These are phyloP conservation scores for Cenopis cana DNA, from an alignment of 2,888 invertebrate genomes.

Conservation along the genomic window DNA sequence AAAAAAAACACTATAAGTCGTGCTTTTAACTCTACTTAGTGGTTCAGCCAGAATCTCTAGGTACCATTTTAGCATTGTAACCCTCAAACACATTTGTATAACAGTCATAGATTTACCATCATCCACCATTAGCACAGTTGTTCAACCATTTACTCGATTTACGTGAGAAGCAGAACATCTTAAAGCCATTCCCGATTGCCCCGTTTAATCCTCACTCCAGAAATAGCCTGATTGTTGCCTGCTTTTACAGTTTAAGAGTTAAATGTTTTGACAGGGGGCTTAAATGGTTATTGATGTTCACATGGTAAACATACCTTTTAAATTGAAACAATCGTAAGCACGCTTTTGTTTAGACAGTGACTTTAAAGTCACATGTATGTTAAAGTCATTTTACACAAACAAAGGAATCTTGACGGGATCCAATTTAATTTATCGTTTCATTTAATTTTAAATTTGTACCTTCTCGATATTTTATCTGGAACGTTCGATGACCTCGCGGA, in stretches of 20 bases:
- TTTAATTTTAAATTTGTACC: neutral
- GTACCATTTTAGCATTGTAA: too few species aligned
- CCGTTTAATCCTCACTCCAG: constrained; percentile 56
- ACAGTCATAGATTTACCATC: constrained; percentile 18
- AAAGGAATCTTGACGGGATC: neutral
- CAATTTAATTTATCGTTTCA: neutral
- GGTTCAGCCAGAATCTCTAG: neutral
- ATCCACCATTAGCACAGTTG: constrained; percentile 26
- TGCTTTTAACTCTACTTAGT: neutral
- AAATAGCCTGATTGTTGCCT: constrained; percentile 71
- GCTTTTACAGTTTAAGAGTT: constrained; percentile 60
- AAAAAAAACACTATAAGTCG: too few species aligned
- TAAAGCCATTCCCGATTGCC: constrained; percentile 33
- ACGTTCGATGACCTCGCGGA: neutral
- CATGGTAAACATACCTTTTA: constrained; percentile 55
- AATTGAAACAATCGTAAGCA: constrained; percentile 30
- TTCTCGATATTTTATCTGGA: neutral
- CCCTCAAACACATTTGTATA: neutral
- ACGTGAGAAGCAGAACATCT: constrained; percentile 38
- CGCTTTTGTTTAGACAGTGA: constrained; percentile 23
- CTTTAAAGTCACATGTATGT: neutral
- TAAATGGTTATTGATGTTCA: constrained; percentile 72
- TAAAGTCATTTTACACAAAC: neutral
- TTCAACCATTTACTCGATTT: constrained; percentile 27
- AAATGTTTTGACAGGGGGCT: constrained; percentile 75